Percentiles rank a stretch among this genome's conserved stretches.
Evolutionary conservation across 2,113 vertebrate genomes (phyloP).

Genomic region (Capreolus pygargus): DNA sequence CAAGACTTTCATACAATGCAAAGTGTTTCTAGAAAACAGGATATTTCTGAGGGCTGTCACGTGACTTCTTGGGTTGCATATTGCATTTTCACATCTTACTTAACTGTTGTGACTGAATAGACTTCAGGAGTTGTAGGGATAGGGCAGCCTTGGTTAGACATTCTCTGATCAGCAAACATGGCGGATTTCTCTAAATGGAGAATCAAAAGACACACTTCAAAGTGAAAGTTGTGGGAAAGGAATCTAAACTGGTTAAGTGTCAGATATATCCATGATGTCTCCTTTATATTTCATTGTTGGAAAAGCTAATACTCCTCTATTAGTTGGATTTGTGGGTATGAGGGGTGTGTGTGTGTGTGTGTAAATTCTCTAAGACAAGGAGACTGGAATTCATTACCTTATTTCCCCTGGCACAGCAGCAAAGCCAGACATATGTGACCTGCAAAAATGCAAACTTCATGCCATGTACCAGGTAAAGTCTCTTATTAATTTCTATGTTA

Average conservation of each 20-base stretch:
- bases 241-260: conserved; percentile 57
- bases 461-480: not conserved
- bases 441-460: not conserved
- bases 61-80: too few species aligned
- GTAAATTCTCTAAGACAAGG: not conserved
- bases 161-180: not conserved
- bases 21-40: not conserved
- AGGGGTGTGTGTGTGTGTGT: not conserved
- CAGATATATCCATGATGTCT: conserved; percentile 37
- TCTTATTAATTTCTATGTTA: not conserved
- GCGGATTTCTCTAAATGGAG: conserved; percentile 22
- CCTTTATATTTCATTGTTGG: conserved; percentile 49
- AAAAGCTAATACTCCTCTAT: conserved; percentile 40
- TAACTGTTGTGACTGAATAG: not conserved
- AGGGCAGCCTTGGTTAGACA: not conserved
- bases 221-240: conserved; percentile 30
- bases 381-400: not conserved
- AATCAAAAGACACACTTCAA: conserved; percentile 43
- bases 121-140: not conserved
- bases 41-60: not conserved
- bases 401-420: not conserved
- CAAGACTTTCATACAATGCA: not conserved
- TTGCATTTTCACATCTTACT: not conserved
- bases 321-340: not conserved
- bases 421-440: not conserved